These are phyloP conservation scores for Centropyge bicolor DNA, from an alignment of 2,797 vertebrate genomes.

Conservation along the genomic window DNA sequence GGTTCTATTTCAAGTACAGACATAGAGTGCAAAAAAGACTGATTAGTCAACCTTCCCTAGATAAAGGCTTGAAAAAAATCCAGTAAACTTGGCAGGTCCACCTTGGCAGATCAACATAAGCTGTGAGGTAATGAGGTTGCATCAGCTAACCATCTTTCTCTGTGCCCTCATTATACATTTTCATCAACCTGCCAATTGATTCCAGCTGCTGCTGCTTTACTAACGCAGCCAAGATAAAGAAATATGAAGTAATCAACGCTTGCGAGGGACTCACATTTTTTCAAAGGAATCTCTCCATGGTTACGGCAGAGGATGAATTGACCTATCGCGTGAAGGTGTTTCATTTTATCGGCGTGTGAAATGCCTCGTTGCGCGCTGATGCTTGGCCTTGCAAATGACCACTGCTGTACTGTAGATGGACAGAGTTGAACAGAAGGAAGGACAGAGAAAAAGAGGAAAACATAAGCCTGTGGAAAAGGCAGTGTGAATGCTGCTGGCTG, in stretches of 20 bases:
- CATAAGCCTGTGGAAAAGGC: not conserved
- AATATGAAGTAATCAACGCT: slow-evolving; percentile 48
- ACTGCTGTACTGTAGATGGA: not conserved
- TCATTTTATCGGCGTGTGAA: slow-evolving; percentile 15
- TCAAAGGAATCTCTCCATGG: slow-evolving; percentile 9
- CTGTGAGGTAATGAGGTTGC: slow-evolving; percentile 70
- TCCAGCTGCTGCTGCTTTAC: slow-evolving; percentile 60
- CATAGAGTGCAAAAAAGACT: slow-evolving; percentile 31
- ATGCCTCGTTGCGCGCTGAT: slow-evolving; percentile 11
- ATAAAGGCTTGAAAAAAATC: slow-evolving; percentile 45
- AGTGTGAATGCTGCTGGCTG: too few species aligned
- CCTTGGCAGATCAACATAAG: slow-evolving; percentile 62
- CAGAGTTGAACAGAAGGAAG: not conserved
- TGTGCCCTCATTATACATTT: slow-evolving; percentile 65
- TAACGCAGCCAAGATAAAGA: slow-evolving; percentile 61
- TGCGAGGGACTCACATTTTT: slow-evolving; percentile 20
- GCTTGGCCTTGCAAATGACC: slow-evolving; percentile 40
- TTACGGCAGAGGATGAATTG: slow-evolving; percentile 34
- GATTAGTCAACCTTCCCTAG: slow-evolving; percentile 34
- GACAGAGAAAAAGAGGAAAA: not conserved
- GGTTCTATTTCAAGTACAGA: slow-evolving; percentile 35
- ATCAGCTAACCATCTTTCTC: slow-evolving; percentile 66
- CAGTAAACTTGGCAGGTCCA: slow-evolving; percentile 55
- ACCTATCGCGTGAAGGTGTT: not conserved
- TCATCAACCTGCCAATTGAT: slow-evolving; percentile 69